Conservation (phyloP, 2,113 vertebrate genomes). For the Pygoscelis adeliae region DNA sequence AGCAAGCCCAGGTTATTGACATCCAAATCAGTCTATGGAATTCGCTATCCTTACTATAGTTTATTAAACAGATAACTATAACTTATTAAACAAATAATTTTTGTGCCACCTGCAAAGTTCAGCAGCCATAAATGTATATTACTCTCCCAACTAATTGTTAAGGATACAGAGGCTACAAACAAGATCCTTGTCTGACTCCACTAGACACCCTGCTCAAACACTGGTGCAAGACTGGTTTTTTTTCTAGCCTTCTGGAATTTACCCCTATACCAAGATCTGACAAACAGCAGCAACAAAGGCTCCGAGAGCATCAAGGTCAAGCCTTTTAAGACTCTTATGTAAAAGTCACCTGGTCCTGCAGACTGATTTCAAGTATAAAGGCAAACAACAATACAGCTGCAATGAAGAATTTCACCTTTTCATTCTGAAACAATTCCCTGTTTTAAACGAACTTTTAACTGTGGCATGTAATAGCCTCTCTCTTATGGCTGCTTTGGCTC, state of each 20-base stretch:
- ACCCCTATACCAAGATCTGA: not conserved
- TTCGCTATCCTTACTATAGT: not conserved
- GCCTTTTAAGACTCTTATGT: slow-evolving; percentile 32
- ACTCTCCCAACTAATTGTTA: not conserved
- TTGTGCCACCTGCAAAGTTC: not conserved
- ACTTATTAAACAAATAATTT: not conserved
- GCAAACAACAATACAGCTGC: not conserved
- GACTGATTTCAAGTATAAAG: not conserved
- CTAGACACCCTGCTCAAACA: not conserved
- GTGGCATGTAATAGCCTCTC: not conserved
- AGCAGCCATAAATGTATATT: not conserved
- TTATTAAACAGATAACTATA: not conserved
- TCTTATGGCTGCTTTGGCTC: not conserved
- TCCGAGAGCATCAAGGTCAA: slow-evolving; percentile 32
- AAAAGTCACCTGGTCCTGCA: slow-evolving; percentile 37
- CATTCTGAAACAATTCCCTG: not conserved
- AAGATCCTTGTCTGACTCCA: not conserved
- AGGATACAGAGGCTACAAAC: not conserved
- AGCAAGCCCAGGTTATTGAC: not conserved
- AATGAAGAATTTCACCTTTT: not conserved
- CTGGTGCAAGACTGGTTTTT: not conserved
- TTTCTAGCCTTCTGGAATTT: not conserved
- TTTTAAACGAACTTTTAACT: not conserved
- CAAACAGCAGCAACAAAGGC: not conserved
- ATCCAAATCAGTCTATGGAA: not conserved